Base-by-base conservation (phyloP, 2,113 vertebrate genomes). In the Puffinus mauretanicus region DNA sequence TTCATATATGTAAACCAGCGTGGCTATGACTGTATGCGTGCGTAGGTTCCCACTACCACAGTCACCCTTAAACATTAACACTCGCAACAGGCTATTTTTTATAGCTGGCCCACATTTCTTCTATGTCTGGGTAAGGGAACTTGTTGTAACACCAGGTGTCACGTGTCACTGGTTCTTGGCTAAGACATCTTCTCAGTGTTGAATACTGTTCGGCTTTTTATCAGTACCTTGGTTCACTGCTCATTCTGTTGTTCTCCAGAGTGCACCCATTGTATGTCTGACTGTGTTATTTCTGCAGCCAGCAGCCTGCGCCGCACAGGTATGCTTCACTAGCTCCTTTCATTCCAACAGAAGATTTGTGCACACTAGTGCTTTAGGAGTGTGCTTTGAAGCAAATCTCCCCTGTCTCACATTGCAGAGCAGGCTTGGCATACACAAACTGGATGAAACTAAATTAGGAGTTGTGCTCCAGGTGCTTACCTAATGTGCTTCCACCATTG, bases 1-100 rank as follows among this genome's bases (percentile, higher is more conserved):
- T 54, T 76, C 13, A 0, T 7, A 1, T 17, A 22, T 4, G 8
- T 62, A 34, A 55, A 18, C 29, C 30, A 32, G 0, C 0, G 1
- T 7, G n/a, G 9, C 52, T 76, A 2, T 19, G 11, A 8, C 81
- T 32, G 16, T 38, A 9, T 16, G 14, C 10, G 10, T 9, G 1
- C 6, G 0, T 21, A 0, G 0, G 14, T 14, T 84, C 38, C 52
- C 1, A 2, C 66, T 76, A 5, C 58, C 58, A 6, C 60, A 18
- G 34, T 49, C 87, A 49, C 34, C 44, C 36, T 82, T 61, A 17
- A 72, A 44, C 49, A 49, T 9, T 10, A 44, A 25, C 18, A 14
- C 60, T 73, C 3, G 1, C 11, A 51, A n/a, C 25, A 25, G 25
- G 29, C 42, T 61, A 2, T 9, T 36, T 78, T 75, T 72, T 30